A percentile compares a stretch with the other conserved stretches of the same genome.
phyloP scores from a whole-genome alignment of 2,888 invertebrate species.

The Amiota minor region DNA sequence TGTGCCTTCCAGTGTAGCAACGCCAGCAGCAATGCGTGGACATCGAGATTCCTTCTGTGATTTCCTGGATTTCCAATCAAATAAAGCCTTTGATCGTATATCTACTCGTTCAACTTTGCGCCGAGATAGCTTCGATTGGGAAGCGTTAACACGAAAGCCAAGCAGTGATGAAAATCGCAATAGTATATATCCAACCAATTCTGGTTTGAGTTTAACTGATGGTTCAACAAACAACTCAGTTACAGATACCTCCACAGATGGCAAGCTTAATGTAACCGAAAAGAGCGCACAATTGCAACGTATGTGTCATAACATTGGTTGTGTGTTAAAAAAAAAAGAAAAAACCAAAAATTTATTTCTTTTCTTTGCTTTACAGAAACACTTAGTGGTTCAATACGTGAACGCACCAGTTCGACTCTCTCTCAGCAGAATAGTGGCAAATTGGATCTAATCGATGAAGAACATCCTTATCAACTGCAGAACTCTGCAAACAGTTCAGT shows the following conservation, averaged over 20 bases:
- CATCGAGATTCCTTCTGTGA: slow-evolving; percentile 71
- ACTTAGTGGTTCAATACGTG: slow-evolving; percentile 53
- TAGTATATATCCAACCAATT: slow-evolving; percentile 40
- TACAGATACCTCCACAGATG: slow-evolving; percentile 48
- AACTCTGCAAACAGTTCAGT: slow-evolving; percentile 39
- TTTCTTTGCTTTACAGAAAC: slow-evolving; percentile 44
- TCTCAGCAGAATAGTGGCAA: slow-evolving; percentile 39
- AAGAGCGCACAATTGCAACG: slow-evolving; percentile 41
- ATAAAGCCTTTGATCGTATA: slow-evolving; percentile 59
- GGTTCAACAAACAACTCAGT: slow-evolving; percentile 41
- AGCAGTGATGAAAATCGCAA: slow-evolving; percentile 49
- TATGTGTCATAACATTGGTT: slow-evolving; percentile 30
- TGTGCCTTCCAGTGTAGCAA: slow-evolving; percentile 21
- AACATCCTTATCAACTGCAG: slow-evolving; percentile 45
- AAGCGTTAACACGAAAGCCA: slow-evolving; percentile 57
- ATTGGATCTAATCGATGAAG: slow-evolving; percentile 65
- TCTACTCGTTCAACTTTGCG: slow-evolving; percentile 56
- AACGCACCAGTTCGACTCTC: slow-evolving; percentile 58
- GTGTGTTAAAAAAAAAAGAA: too few relatives aligned
- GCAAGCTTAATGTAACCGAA: slow-evolving; percentile 24
- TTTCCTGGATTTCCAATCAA: slow-evolving; percentile 67
- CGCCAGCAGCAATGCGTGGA: slow-evolving; percentile 39
- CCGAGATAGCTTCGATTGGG: slow-evolving; percentile 71
- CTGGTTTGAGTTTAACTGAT: slow-evolving; percentile 40
- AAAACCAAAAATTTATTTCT: neutral